Evolutionary conservation across 2,797 vertebrate genomes (phyloP).

Genomic region (Gobionotothen gibberifrons): DNA sequence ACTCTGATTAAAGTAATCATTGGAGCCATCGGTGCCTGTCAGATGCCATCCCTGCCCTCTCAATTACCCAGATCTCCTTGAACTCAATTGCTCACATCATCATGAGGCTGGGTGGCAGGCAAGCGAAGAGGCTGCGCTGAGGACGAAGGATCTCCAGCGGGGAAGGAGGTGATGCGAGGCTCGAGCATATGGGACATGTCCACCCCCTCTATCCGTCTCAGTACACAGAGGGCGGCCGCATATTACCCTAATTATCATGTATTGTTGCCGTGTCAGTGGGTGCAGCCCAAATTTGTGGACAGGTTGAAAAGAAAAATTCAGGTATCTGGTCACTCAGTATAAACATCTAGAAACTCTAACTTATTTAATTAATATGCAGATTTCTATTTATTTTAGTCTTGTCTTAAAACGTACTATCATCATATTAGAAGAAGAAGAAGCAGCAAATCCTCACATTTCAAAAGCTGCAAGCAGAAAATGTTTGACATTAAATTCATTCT

Average conservation of each 20-base stretch:
- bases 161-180: conserved; percentile 14
- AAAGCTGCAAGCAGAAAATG: neutral
- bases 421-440: neutral
- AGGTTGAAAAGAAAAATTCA: neutral
- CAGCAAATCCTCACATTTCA: neutral
- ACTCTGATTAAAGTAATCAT: conserved; percentile 88
- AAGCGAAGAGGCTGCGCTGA: conserved; percentile 26
- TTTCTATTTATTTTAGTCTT: neutral
- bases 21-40: conserved; percentile 87
- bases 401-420: too few relatives aligned
- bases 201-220: conserved; percentile 46
- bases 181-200: conserved; percentile 65
- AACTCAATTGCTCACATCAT: conserved; percentile 83
- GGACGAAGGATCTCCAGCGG: conserved; percentile 19
- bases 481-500: neutral
- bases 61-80: conserved; percentile 88
- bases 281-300: neutral
- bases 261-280: neutral
- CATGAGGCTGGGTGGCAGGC: conserved; percentile 54
- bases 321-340: too few relatives aligned
- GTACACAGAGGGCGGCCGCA: conserved; percentile 4
- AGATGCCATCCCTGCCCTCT: conserved; percentile 88
- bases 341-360: neutral
- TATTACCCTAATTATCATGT: conserved; percentile 54
- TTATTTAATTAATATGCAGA: neutral